phyloP scores from a whole-genome alignment of 2,888 invertebrate genomes.

The Clistopyga incitator region DNA sequence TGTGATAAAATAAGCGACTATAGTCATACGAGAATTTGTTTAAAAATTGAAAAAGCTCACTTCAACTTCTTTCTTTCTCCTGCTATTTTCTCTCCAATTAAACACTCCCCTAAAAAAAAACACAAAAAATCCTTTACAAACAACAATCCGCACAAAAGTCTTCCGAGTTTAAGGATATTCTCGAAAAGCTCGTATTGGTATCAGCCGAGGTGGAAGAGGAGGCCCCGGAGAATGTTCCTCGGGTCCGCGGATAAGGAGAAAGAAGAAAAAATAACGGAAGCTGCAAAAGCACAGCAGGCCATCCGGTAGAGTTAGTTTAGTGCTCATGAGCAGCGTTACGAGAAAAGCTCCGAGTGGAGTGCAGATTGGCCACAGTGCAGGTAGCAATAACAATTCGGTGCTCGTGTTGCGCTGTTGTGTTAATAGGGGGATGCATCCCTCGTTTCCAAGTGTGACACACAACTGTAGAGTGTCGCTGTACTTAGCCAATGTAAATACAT shows the following conservation, averaged over 20 bases:
- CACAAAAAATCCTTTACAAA: neutral
- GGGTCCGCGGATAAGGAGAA: conserved; percentile 21
- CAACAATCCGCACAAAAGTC: conserved; percentile 33
- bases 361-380: conserved; percentile 9
- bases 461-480: conserved; percentile 6
- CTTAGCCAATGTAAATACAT: no score
- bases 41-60: no score
- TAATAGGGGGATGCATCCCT: conserved; percentile 63
- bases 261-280: conserved; percentile 23
- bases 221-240: conserved; percentile 34
- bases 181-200: conserved; percentile 49
- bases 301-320: conserved; percentile 15
- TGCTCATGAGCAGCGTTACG: neutral
- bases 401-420: conserved; percentile 42
- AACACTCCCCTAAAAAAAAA: neutral
- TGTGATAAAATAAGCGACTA: no score
- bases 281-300: neutral
- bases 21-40: no score
- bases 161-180: neutral
- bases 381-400: conserved; percentile 26
- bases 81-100: neutral
- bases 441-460: conserved; percentile 50
- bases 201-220: conserved; percentile 51
- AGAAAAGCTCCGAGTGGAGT: neutral
- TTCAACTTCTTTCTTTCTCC: no score